Evolutionary conservation across 2,888 invertebrate genomes (phyloP), one percentile per base, ranked within the genome.

Genomic region (Timandra comae): DNA sequence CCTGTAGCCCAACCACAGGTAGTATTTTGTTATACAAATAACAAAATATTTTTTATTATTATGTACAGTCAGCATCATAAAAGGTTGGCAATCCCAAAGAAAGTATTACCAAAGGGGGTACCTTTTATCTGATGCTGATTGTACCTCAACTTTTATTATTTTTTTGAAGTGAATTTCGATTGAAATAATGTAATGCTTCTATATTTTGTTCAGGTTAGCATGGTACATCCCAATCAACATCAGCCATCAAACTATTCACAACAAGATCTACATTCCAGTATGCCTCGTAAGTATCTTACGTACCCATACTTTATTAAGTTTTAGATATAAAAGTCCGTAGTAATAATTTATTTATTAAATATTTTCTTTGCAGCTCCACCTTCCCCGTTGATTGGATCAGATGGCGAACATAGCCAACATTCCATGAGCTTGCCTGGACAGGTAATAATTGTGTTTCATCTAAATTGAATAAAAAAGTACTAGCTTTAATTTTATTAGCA

Each of bases 151-250:
- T n/a, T n/a, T n/a, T n/a, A n/a, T n/a, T n/a, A n/a, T n/a, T n/a
- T n/a, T n/a, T n/a, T n/a, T n/a, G n/a, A n/a, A n/a, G n/a, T n/a
- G n/a, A n/a, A n/a, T n/a, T n/a, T n/a, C n/a, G n/a, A n/a, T n/a
- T n/a, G n/a, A n/a, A n/a, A n/a, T n/a, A n/a, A n/a, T n/a, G n/a
- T n/a, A n/a, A n/a, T n/a, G n/a, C n/a, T n/a, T n/a, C n/a, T n/a
- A n/a, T n/a, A n/a, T n/a, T 27, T 25, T 11, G 55, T 52, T 2
- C 28, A 92, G 84, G 89, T 95, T 31, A 95, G 95, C 31, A 95
- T 95, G 90, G 95, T 96, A 38, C 95, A 96, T 78, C 95, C 96
- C 1, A 89, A 95, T 64, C 91, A 91, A 47, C 91, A 88, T 35
- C 76, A 86, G 41, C 80, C 88, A 82, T 23, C 69, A 1, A 81